Evolutionary conservation across 2,113 vertebrate species (phyloP), one percentile per base, ranked within the genome.

Genomic region (Otis tarda): DNA sequence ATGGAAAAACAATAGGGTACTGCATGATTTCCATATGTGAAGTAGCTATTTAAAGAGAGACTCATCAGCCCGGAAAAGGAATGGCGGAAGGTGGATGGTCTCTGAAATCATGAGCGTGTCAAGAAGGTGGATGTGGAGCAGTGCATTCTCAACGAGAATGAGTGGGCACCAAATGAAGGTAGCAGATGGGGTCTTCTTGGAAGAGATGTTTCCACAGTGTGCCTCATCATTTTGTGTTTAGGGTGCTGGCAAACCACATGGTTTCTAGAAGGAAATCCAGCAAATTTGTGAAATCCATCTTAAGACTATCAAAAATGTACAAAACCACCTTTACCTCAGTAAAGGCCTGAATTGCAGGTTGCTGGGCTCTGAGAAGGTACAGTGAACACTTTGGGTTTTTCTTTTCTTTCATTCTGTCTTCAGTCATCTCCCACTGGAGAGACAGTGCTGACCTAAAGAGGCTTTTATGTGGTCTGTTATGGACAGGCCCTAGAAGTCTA

Each of bases 91-190:
- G 25, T 1, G 0, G 23, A 52, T 61, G 20, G 9, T 69, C 30
- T 50, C 63, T 73, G n/a, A 73, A 81, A 37, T 74, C 21, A 24
- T 1, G 6, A 43, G 8, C 3, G 2, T 3, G 0, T 18, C 18
- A 27, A 55, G 60, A 28, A 77, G 27, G 55, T 59, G 39, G 67
- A 35, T 1, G 2, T 13, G 7, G n/a, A 73, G 24, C 0, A 0
- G 5, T 56, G 12, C 0, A 0, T 70, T 92, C 79, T 60, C 10
- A 49, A 7, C 0, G 27, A 79, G 21, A 75, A n/a, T 23, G 27
- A 61, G 15, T 1, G 0, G 74, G 20, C 33, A 63, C 19, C 33
- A 60, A 73, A 69, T 65, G 41, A 70, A 69, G 77, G 25, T 33
- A 64, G 49, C 30, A 64, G 53, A 28, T 69, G n/a, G 63, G 18